Evolutionary conservation across 2,888 invertebrate species (phyloP).

Genomic region (Pterostichus niger): DNA sequence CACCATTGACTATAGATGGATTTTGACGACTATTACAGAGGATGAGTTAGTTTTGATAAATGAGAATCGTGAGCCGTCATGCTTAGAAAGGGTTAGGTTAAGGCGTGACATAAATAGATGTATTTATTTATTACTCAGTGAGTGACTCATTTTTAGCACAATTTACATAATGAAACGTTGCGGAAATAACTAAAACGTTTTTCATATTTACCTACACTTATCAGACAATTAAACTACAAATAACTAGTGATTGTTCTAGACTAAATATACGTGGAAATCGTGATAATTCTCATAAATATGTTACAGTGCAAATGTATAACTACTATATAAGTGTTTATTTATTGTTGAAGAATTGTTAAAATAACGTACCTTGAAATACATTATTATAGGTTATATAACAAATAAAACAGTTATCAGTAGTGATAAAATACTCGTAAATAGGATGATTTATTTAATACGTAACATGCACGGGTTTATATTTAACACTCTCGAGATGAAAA

Average conservation of each 20-base stretch:
- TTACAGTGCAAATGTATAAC: background rate
- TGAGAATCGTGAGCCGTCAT: slow-evolving; percentile 1
- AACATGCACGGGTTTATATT: background rate
- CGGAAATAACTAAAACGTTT: slow-evolving; percentile 39
- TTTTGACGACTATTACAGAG: background rate
- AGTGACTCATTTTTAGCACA: slow-evolving; percentile 37
- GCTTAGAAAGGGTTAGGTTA: slow-evolving; percentile 32
- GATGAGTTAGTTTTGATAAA: slow-evolving; percentile 10
- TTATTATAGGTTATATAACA: slow-evolving; percentile 12
- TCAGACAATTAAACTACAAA: slow-evolving; percentile 21
- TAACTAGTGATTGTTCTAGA: slow-evolving; percentile 4
- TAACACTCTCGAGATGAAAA: background rate
- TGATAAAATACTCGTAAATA: background rate
- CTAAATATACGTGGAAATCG: background rate
- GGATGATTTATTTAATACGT: slow-evolving; percentile 4
- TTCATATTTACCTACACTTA: slow-evolving; percentile 12
- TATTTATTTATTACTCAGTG: slow-evolving; percentile 40
- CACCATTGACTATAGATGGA: slow-evolving; percentile 19
- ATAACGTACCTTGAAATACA: slow-evolving; percentile 22
- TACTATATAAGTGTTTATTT: background rate
- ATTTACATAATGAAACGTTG: slow-evolving; percentile 30
- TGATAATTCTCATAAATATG: slow-evolving; percentile 12
- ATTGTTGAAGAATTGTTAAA: slow-evolving; percentile 19
- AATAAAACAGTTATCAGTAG: background rate
- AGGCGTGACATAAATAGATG: slow-evolving; percentile 47